Evolutionary conservation across 2,888 invertebrate genomes (phyloP).

Genomic region (Eurytoma californica): DNA sequence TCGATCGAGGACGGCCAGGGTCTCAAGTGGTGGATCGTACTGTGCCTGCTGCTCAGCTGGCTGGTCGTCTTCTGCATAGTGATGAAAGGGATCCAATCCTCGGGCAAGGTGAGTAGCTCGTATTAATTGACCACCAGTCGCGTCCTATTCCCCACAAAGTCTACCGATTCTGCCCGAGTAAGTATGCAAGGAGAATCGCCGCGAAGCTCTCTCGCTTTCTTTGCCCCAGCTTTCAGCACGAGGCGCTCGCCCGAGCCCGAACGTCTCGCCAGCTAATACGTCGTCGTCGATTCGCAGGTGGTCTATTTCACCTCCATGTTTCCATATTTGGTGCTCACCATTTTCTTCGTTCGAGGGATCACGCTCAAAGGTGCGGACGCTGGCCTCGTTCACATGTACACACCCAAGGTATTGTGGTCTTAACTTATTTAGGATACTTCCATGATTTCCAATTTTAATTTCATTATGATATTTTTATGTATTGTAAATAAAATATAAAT

Average conservation of each 20-base stretch:
- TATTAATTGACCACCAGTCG: too few relatives aligned
- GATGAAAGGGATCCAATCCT: conserved; percentile 97
- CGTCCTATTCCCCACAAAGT: too few relatives aligned
- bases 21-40: conserved; percentile 94
- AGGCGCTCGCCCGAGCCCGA: conserved; percentile 33
- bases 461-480: too few relatives aligned
- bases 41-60: conserved; percentile 93
- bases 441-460: too few relatives aligned
- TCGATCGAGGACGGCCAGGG: conserved; percentile 90
- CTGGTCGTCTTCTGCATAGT: conserved; percentile 94
- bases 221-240: conserved; percentile 50
- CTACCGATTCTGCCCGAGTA: conserved; percentile 40
- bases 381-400: conserved; percentile 93
- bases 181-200: conserved; percentile 50
- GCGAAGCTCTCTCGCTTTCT: conserved; percentile 47
- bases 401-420: conserved; percentile 83
- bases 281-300: conserved; percentile 79
- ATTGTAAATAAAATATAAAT: too few relatives aligned
- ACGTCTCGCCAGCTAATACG: conserved; percentile 46
- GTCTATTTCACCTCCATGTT: conserved; percentile 97
- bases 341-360: conserved; percentile 94
- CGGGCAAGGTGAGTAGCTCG: conserved; percentile 85
- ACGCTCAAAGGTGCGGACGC: conserved; percentile 91
- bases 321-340: conserved; percentile 94
- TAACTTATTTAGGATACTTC: neutral